Evolutionary conservation across 2,888 invertebrate genomes (phyloP).

Genomic region (Coenonympha glycerion): DNA sequence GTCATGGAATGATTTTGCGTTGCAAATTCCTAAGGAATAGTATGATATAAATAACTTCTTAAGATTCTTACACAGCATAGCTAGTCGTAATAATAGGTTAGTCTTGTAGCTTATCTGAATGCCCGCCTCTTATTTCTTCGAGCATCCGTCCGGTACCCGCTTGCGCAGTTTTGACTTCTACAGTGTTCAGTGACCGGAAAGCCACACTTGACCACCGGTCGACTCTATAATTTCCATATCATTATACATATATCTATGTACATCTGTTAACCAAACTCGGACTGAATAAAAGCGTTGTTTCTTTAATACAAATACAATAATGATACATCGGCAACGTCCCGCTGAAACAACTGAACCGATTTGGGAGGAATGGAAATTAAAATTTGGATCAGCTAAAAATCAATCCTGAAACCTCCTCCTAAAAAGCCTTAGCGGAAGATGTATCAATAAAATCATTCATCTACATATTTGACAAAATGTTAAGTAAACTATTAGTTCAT

Average conservation of each 20-base stretch:
- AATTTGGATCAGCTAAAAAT: no score
- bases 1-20: no score
- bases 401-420: no score
- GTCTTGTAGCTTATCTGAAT: not conserved
- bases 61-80: not conserved
- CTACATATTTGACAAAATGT: no score
- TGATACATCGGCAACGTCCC: no score
- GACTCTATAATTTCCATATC: not conserved
- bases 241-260: not conserved
- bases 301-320: not conserved
- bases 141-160: not conserved
- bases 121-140: not conserved
- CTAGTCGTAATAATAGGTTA: not conserved
- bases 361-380: no score
- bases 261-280: not conserved
- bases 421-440: no score
- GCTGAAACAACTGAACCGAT: no score
- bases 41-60: no score
- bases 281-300: not conserved
- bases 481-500: constrained; percentile 24
- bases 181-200: not conserved
- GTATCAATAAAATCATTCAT: no score
- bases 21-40: no score
- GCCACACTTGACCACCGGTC: not conserved
- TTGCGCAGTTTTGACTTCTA: not conserved